A percentile compares a stretch with the other conserved stretches of the same genome.
These are phyloP conservation scores for Sinella curviseta DNA, from an alignment of 1,140 invertebrate genomes.

Conservation along the genomic window DNA sequence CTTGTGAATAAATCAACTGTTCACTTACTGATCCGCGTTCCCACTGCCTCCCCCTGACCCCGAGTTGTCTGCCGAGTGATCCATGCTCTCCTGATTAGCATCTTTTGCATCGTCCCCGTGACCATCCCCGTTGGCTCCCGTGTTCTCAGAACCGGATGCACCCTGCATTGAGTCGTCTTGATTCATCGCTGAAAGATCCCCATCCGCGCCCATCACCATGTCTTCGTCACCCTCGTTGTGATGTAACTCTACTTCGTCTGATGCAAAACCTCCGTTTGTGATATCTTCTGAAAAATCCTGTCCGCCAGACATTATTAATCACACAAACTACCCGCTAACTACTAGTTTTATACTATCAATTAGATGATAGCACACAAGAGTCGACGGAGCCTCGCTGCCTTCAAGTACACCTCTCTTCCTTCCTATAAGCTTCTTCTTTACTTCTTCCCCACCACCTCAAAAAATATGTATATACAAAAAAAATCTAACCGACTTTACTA, in stretches of 20 bases:
- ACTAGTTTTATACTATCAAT: not conserved
- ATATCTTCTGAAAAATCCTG: constrained; percentile 50
- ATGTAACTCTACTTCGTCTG: constrained; percentile 31
- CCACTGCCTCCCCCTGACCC: constrained; percentile 23
- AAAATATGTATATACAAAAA: too few relatives aligned
- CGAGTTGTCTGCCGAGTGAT: constrained; percentile 33
- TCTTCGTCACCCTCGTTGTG: constrained; percentile 35
- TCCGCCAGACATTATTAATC: constrained; percentile 33
- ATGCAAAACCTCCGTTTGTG: constrained; percentile 42
- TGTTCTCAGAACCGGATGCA: not conserved
- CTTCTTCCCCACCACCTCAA: too few relatives aligned
- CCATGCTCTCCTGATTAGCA: constrained; percentile 43
- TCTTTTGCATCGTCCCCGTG: not conserved
- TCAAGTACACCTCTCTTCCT: not conserved
- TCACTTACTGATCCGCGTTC: constrained; percentile 44
- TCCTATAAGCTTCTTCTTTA: not conserved
- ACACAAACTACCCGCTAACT: not conserved
- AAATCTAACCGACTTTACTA: too few relatives aligned
- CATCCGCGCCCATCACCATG: constrained; percentile 24
- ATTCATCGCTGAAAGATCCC: constrained; percentile 29
- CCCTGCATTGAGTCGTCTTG: constrained; percentile 47
- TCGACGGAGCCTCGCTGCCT: too few relatives aligned
- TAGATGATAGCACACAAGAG: not conserved
- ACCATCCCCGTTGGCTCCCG: not conserved
- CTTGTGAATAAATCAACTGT: not conserved